Conservation (phyloP, 2,888 invertebrate genomes). For the Pocota personata region DNA sequence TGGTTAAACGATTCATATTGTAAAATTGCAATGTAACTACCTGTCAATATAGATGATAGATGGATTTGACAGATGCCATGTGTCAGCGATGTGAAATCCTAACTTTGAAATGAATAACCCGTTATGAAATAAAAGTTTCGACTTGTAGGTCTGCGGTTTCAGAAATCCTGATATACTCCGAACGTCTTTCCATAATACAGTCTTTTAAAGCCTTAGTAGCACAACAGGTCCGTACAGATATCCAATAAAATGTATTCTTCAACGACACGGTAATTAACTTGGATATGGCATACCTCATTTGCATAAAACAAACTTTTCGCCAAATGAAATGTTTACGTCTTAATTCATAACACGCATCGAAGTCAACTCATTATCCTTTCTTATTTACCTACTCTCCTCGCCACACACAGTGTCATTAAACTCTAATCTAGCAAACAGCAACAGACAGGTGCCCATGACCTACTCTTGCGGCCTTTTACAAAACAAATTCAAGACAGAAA, state of each 20-base stretch:
- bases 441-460: slow-evolving; percentile 39
- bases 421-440: background rate
- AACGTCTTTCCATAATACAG: too few species aligned
- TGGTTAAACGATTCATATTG: too few species aligned
- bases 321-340: background rate
- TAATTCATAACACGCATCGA: background rate
- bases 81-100: too few species aligned
- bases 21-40: too few species aligned
- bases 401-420: background rate
- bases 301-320: background rate
- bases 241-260: background rate
- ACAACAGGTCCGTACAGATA: too few species aligned
- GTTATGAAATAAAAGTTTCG: too few species aligned
- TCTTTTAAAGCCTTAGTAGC: too few species aligned
- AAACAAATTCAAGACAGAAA: background rate
- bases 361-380: background rate
- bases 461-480: background rate
- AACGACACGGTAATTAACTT: background rate
- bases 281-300: background rate
- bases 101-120: too few species aligned
- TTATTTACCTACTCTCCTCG: background rate
- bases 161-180: too few species aligned
- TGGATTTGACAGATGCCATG: too few species aligned
- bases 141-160: too few species aligned
- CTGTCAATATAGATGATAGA: too few species aligned